Evolutionary conservation across 35 echinoderm and acorn worm species (phyloP), one percentile per base, ranked within the genome.

Genomic region (Eucidaris tribuloides): DNA sequence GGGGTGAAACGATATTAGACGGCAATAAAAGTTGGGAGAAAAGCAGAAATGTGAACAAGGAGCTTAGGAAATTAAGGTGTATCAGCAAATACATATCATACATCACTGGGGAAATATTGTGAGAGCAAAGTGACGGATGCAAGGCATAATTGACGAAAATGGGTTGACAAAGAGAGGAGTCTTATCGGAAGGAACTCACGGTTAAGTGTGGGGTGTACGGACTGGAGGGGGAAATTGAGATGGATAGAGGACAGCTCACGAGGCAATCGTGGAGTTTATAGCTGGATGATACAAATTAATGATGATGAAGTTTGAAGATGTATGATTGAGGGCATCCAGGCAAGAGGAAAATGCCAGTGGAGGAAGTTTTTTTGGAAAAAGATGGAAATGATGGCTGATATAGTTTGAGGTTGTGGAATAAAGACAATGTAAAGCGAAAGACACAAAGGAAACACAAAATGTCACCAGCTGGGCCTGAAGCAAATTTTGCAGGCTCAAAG

Each of bases 101-200:
- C 68, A 74, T 74, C 68, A 35, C 48, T 74, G 34, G 68, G 29
- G 68, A 74, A 74, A 74, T 74, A 74, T 74, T 38, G 37, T 74
- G 29, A 35, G 68, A 36, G 68, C 38, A 36, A 74, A 74, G 25
- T 74, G 24, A 44, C 35, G 41, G 68, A 33, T 74, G 37, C 41
- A 74, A 44, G 35, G 24, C 40, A 42, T 42, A 74, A 40, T 42
- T 2, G 22, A 60, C 22, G 37, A 64, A 15, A 64, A 64, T 35
- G 68, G 68, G 44, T 74, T 13, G n/a, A 41, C 35, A 74, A 74
- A 6, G 44, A 74, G 68, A 36, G 34, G 68, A 74, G 30, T 33
- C n/a, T 33, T 74, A 40, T 25, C 40, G 68, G 68, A 43, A 74
- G 68, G 68, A 74, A 74, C 15, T 40, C 30, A 74, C 44, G 68